Evolutionary conservation across 2,113 vertebrate genomes (phyloP), one percentile per base, ranked within the genome.

Genomic region (Hoplias malabaricus): DNA sequence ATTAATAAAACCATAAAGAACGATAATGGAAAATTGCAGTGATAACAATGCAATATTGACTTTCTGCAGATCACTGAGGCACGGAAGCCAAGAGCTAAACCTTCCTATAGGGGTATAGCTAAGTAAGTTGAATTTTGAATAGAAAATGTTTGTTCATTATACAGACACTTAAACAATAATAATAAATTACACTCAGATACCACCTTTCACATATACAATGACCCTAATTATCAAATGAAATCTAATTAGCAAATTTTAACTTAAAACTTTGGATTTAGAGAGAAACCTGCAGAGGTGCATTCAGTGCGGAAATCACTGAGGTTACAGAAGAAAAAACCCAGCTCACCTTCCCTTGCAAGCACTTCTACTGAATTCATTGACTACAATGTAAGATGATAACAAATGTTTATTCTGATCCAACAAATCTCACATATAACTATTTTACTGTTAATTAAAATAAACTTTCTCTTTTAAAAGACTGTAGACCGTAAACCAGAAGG

Each of bases 301-400:
- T 87, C 88, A 8, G 6, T 77, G 72, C 89, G 90, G 4, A 92
- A 90, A 83, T 92, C 91, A 54, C 75, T 86, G 8, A 88, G 90
- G 48, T 85, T 92, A 54, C 88, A 90, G 79, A 87, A 88, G 2
- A 89, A 80, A 73, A 77, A 78, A 21, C 81, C 85, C 1, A 78
- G 80, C 10, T 2, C 40, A 14, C 19, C 73, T 23, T 40, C 57
- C 0, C 66, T 21, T 61, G 3, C 74, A 4, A 4, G 40, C 16
- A 21, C 36, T 5, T 19, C n/a, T 38, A 7, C 25, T 16, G 11
- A n/a, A 16, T 14, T 21, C n/a, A 0, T 2, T 10, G 10, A 29
- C 48, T 29, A 79, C 11, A 0, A 38, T 77, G 87, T 90, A 79
- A 75, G 71, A 27, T n/a, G n/a, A n/a, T n/a, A 27, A 29, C 16